These are phyloP conservation scores for Abscondita cerata DNA, from an alignment of 2,888 invertebrate genomes.

Conservation along the genomic window DNA sequence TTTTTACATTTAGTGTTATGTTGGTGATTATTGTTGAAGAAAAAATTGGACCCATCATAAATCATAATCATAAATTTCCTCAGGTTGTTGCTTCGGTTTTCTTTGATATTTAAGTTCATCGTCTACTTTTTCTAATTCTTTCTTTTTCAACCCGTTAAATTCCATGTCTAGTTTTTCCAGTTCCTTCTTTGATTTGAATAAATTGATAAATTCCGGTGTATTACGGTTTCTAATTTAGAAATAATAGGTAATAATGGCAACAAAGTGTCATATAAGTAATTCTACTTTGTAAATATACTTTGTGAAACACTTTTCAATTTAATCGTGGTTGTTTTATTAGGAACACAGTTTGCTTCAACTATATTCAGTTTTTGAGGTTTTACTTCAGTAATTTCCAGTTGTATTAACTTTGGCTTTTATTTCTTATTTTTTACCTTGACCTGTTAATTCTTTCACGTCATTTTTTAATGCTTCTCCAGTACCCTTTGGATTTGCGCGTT, in stretches of 20 bases:
- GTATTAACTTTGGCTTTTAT: conserved; percentile 59
- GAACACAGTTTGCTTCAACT: conserved; percentile 60
- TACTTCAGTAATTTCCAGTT: conserved; percentile 67
- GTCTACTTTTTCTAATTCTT: conserved; percentile 49
- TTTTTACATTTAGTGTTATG: too few relatives aligned
- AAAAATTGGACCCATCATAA: too few relatives aligned
- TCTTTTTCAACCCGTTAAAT: conserved; percentile 57
- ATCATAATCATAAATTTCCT: conserved; percentile 42
- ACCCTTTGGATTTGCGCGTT: conserved; percentile 11
- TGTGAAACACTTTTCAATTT: conserved; percentile 66
- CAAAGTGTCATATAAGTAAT: conserved; percentile 64
- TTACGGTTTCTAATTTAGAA: conserved; percentile 60
- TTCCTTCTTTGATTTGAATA: conserved; percentile 64
- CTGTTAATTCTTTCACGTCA: conserved; percentile 27
- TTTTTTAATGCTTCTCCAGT: conserved; percentile 2
- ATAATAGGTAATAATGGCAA: conserved; percentile 44
- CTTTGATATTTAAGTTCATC: conserved; percentile 45
- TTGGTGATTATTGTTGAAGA: too few relatives aligned
- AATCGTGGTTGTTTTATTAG: conserved; percentile 68
- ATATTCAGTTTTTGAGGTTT: conserved; percentile 69
- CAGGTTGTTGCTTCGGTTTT: conserved; percentile 37
- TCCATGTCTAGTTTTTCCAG: conserved; percentile 49
- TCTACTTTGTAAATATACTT: conserved; percentile 60
- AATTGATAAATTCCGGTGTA: conserved; percentile 68
- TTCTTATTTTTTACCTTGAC: conserved; percentile 24